A percentile compares a stretch with the other conserved stretches of the same genome.
These are phyloP conservation scores for Hyposmocoma kahamanoa DNA, from an alignment of 1,140 invertebrate species.

Conservation along the genomic window DNA sequence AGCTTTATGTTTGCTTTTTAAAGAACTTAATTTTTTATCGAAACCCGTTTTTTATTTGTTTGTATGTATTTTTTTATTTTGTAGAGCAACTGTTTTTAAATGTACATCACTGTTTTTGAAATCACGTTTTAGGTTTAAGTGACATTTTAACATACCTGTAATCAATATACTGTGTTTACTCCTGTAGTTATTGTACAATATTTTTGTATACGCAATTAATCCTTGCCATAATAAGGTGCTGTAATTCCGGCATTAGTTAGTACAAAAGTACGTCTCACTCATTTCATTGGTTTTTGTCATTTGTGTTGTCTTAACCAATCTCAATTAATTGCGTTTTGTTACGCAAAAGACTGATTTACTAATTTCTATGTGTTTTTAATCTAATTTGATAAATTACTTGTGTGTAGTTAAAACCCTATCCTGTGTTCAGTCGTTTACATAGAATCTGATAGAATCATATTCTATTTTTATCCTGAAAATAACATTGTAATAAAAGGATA, in stretches of 20 bases:
- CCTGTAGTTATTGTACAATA: too few relatives aligned
- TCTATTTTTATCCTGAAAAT: too few relatives aligned
- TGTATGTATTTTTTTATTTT: slow-evolving; percentile 1
- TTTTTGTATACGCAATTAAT: slow-evolving; percentile 9
- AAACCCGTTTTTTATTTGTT: not conserved
- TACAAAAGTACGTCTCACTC: slow-evolving; percentile 21
- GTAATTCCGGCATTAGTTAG: slow-evolving; percentile 22
- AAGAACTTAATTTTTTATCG: slow-evolving; percentile 1
- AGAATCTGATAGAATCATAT: too few relatives aligned
- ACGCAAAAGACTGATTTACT: slow-evolving; percentile 50
- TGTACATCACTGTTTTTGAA: not conserved
- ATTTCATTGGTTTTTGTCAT: slow-evolving; percentile 13
- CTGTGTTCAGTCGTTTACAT: too few relatives aligned
- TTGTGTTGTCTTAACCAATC: slow-evolving; percentile 19
- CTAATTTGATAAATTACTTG: slow-evolving; percentile 15
- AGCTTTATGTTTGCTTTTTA: slow-evolving; percentile 14
- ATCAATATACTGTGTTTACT: too few relatives aligned
- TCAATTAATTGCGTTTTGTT: slow-evolving; percentile 24
- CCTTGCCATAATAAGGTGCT: slow-evolving; percentile 28
- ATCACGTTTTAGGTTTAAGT: too few relatives aligned
- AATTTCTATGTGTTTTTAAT: slow-evolving; percentile 38
- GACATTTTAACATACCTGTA: too few relatives aligned
- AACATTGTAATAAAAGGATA: too few relatives aligned
- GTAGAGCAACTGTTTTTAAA: not conserved
- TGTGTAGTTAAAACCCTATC: not conserved